phyloP scores from a whole-genome alignment of 2,888 invertebrate species.

The Endomychus coccineus region DNA sequence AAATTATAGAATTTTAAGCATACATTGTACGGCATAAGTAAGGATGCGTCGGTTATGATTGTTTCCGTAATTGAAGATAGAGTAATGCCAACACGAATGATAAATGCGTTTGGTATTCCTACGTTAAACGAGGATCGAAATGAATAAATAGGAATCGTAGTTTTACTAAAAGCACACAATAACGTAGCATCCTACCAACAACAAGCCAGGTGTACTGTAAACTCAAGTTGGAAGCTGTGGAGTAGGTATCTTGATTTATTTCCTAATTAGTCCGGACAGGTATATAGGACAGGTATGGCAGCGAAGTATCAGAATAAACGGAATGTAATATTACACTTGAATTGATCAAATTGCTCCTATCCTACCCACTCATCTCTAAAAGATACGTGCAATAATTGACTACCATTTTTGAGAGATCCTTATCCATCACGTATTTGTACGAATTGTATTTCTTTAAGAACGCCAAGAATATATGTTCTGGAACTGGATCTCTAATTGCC shows the following conservation, averaged over 20 bases:
- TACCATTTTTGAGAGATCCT: slow-evolving; percentile 9
- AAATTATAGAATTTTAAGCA: too few relatives aligned
- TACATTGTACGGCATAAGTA: too few relatives aligned
- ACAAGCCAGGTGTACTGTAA: slow-evolving; percentile 26
- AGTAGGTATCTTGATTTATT: slow-evolving; percentile 41
- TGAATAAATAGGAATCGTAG: too few relatives aligned
- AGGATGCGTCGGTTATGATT: too few relatives aligned
- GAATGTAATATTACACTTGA: slow-evolving; percentile 32
- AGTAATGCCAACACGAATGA: too few relatives aligned
- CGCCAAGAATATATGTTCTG: slow-evolving; percentile 11
- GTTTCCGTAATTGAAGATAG: too few relatives aligned
- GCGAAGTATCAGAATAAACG: slow-evolving; percentile 25
- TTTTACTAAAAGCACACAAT: too few relatives aligned
- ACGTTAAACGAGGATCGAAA: too few relatives aligned
- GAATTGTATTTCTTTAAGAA: slow-evolving; percentile 8
- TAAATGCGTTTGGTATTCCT: too few relatives aligned
- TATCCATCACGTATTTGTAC: slow-evolving; percentile 17
- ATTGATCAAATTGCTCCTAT: slow-evolving; percentile 29
- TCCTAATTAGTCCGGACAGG: slow-evolving; percentile 44
- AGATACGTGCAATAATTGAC: slow-evolving; percentile 13
- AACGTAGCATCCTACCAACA: too few relatives aligned
- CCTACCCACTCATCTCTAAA: too few relatives aligned
- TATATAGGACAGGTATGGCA: slow-evolving; percentile 41
- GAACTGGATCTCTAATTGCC: slow-evolving; percentile 14
- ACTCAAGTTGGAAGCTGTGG: slow-evolving; percentile 28